A percentile compares a stretch with the other conserved stretches of the same genome.
These are phyloP conservation scores for Leptoteleia sp. DNA, from an alignment of 1,140 invertebrate species.

Conservation along the genomic window DNA sequence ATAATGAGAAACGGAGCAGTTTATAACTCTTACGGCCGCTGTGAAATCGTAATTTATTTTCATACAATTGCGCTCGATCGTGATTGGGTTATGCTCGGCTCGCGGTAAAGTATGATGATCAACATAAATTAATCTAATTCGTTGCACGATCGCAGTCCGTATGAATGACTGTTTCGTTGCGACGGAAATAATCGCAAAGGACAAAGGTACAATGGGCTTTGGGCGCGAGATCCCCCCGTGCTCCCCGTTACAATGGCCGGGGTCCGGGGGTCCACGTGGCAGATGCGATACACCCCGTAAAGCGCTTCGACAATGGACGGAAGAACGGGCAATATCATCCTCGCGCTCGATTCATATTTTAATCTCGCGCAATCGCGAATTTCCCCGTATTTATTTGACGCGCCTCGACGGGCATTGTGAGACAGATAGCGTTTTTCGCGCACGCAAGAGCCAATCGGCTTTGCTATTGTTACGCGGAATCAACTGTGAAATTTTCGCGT, in stretches of 20 bases:
- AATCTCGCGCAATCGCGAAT: conserved; percentile 58
- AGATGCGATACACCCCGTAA: conserved; percentile 45
- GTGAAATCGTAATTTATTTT: too few species aligned
- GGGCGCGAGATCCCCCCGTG: conserved; percentile 23
- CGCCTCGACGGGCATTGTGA: conserved; percentile 37
- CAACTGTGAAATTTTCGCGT: conserved; percentile 55
- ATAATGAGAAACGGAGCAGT: too few species aligned
- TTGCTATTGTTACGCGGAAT: conserved; percentile 51
- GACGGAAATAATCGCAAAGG: conserved; percentile 53
- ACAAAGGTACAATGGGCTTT: conserved; percentile 56
- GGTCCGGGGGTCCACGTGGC: conserved; percentile 51
- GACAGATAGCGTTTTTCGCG: conserved; percentile 52
- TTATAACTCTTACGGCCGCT: too few species aligned
- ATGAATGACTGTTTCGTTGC: conserved; percentile 23
- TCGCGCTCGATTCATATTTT: conserved; percentile 56
- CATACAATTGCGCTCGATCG: too few species aligned
- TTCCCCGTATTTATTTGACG: conserved; percentile 54
- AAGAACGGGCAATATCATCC: conserved; percentile 54
- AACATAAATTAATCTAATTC: conserved; percentile 21
- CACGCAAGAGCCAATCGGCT: conserved; percentile 52
- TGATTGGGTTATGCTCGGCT: too few species aligned
- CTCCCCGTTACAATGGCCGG: conserved; percentile 37
- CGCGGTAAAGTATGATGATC: neutral
- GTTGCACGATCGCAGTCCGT: conserved; percentile 4
- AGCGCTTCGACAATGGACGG: conserved; percentile 46